phyloP scores from a whole-genome alignment of 2,888 invertebrate genomes.

The Pristionchus mayeri region DNA sequence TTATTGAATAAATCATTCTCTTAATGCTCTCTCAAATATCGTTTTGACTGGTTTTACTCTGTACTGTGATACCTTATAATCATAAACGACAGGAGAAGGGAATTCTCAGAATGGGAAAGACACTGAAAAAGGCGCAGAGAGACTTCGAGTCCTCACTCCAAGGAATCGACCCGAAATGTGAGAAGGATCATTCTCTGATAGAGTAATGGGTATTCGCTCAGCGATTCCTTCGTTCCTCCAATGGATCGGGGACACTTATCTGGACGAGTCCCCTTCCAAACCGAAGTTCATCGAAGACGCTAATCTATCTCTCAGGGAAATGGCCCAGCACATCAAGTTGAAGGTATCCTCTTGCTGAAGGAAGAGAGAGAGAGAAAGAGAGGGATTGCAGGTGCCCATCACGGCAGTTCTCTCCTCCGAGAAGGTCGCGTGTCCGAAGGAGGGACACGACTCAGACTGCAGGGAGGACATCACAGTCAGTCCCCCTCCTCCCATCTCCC shows the following conservation, averaged over 20 bases:
- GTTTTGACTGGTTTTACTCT: neutral
- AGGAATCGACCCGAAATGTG: constrained; percentile 24
- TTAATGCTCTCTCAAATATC: neutral
- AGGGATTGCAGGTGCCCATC: neutral
- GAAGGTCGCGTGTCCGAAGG: constrained; percentile 52
- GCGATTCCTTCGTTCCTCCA: constrained; percentile 23
- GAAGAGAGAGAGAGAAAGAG: neutral
- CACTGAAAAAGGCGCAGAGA: constrained; percentile 9
- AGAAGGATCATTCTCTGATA: neutral
- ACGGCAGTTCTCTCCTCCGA: constrained; percentile 30
- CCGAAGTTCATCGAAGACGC: constrained; percentile 34
- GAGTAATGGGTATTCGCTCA: neutral
- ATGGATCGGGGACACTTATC: constrained; percentile 44
- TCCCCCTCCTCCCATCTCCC: constrained; percentile 3
- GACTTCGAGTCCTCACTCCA: neutral
- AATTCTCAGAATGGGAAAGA: constrained; percentile 38
- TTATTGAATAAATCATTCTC: constrained; percentile 14
- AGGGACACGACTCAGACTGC: constrained; percentile 63
- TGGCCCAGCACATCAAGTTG: constrained; percentile 26
- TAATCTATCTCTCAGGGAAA: constrained; percentile 19
- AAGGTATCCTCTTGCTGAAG: neutral
- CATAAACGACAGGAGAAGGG: neutral
- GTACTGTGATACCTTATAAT: neutral
- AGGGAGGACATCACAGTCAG: constrained; percentile 58
- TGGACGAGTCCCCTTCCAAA: constrained; percentile 20